Base-by-base conservation (phyloP, 1,140 invertebrate genomes). In the Eulimnadia texana region DNA sequence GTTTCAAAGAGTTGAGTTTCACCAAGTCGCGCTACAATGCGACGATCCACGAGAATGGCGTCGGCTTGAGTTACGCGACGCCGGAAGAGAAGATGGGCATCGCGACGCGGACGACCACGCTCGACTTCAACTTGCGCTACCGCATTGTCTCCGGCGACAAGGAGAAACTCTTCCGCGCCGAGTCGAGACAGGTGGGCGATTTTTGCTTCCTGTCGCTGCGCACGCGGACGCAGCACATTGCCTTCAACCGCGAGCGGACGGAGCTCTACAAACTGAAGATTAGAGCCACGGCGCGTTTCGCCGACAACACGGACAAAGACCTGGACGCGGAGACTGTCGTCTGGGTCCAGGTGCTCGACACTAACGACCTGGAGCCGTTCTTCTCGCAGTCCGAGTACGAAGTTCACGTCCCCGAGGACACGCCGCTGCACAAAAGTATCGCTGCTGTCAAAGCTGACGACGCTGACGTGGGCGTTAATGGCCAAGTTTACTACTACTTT, bases 401-500 rank as follows among this genome's bases (percentile, higher is more conserved):
- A 66, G 83, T 84, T 3, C 81, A 79, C n/a, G 83, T 97, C n/a
- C 80, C 83, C 16, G 93, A 97, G 73, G 91, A 97, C 70, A 84
- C 84, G 53, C 83, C 89, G 2, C 72, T 93, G 54, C 88, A 94
- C 73, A 78, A 80, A 33, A 57, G 62, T 11, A 20, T 82, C 28
- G 67, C 72, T 1, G 66, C 70, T 62, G 76, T 80, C 2, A 80
- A 80, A 13, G 94, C 93, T 0, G 90, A 91, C 68, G 94, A 98
- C 74, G 91, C 93, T 6, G 93, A 98, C 72, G 75, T 93, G 11
- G 93, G 93, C 0, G 79, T 88, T 54, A 97, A 97, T 71, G 90
- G 91, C 1, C 90, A 97, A 75, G 91, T 97, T 66, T 97, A 97
- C 73, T 98, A 96, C 72, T 94, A 88, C 72, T 86, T 97, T 66